Base-by-base conservation (phyloP, 2,113 vertebrate species). In the Scalopus aquaticus region DNA sequence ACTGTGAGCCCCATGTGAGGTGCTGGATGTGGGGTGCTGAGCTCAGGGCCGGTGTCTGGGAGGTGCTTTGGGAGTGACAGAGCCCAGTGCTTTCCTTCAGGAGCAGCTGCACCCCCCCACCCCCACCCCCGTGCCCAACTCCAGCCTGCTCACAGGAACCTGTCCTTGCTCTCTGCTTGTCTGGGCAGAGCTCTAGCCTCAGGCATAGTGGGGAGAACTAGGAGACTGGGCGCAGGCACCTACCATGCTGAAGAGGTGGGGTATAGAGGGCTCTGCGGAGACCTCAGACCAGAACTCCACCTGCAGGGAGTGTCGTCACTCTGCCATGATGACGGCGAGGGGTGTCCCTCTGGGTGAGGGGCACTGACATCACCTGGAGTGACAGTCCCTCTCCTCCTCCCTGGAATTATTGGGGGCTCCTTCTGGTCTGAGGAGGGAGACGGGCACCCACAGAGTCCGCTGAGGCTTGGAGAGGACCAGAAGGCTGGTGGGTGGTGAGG, bases 401-500 rank as follows among this genome's bases (percentile, higher is more conserved):
- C 39, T 90, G 58, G 37, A 46, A n/a, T 51, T 82, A 60, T 4
- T 20, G 58, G 70, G 76, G 42, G 9, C 8, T 20, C 44, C 73
- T 90, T 32, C 17, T 86, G 76, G 83, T 46, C 73, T 51, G 54
- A 46, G 26, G 56, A 24, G 32, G 82, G 20, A 37, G 15, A 54
- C 46, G 37, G 64, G 35, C 76, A 26, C 65, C 65, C 64, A 28
- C 24, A 62, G 30, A 83, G 60, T 46, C 60, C 64, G 91, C 72
- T 2, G 49, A 83, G 65, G 72, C 78, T 70, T 30, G 30, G 85
- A 60, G 88, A 22, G 86, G 67, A 91, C 73, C 93, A 95, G 93
- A 93, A 97, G 93, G 72, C 64, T 84, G 96, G 86, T 88, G 70
- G 82, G 89, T 70, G 65, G 74, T 6, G 26, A 46, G 64, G 44